Conservation (phyloP, 2,113 vertebrate genomes). For the Gopherus evgoodei region DNA sequence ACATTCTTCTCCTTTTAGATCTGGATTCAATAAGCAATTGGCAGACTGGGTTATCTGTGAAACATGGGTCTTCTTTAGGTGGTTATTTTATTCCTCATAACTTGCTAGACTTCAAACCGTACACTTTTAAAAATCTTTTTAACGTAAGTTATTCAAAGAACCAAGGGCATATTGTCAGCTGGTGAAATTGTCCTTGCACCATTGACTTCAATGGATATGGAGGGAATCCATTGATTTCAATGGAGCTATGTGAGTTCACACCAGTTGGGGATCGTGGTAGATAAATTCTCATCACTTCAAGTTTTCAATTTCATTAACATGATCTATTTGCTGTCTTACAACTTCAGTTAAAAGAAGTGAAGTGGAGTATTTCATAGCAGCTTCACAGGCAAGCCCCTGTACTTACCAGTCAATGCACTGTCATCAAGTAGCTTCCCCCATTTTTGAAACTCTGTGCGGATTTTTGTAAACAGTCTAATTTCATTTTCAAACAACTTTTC, state of each 20-base stretch:
- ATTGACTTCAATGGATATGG: not conserved
- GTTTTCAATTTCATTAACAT: not conserved
- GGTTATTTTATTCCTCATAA: not conserved
- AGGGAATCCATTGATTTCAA: not conserved
- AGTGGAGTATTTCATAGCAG: not conserved
- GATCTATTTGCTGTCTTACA: rapidly evolving
- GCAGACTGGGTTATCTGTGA: not conserved
- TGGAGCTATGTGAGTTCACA: not conserved
- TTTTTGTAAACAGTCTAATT: conserved; percentile 77
- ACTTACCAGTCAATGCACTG: conserved; percentile 73
- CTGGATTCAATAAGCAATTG: not conserved
- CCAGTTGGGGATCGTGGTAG: not conserved
- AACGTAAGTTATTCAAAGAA: not conserved
- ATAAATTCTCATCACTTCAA: not conserved
- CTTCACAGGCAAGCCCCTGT: not conserved
- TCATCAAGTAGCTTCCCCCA: conserved; percentile 67
- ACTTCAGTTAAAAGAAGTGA: not conserved
- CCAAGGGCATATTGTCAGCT: not conserved
- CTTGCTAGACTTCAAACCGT: not conserved
- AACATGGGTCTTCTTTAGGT: not conserved
- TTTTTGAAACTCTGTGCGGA: conserved; percentile 78
- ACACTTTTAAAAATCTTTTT: not conserved
- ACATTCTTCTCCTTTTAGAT: not conserved
- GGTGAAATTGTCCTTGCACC: not conserved
- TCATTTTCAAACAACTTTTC: conserved; percentile 66